Evolutionary conservation across 92 coral and sea anemone species (phyloP).

Genomic region (Porites rus): DNA sequence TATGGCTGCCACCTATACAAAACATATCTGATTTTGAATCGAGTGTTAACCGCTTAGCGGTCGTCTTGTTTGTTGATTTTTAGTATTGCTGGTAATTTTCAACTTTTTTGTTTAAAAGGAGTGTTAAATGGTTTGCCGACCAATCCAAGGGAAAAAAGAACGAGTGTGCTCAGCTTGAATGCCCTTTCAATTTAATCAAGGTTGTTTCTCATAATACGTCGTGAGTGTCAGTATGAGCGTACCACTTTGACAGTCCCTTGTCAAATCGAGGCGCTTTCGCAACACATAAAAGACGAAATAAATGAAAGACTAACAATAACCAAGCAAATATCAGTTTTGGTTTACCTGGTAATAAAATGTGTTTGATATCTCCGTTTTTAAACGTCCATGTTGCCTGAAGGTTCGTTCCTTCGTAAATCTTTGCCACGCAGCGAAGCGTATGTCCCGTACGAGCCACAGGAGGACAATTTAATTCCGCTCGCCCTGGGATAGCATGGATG

Average conservation of each 20-base stretch:
- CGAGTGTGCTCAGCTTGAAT: conserved; percentile 17
- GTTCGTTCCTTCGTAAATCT: conserved; percentile 76
- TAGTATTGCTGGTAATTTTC: neutral
- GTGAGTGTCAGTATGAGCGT: neutral
- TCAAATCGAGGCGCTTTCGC: conserved; percentile 8
- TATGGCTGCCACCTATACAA: neutral
- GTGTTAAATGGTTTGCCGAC: neutral
- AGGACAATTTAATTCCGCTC: conserved; percentile 67
- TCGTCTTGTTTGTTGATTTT: neutral
- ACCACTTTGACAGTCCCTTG: neutral
- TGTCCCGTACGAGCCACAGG: conserved; percentile 42
- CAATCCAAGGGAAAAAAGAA: neutral
- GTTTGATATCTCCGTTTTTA: conserved; percentile 29
- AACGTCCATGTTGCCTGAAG: conserved; percentile 66
- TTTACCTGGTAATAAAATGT: conserved; percentile 61
- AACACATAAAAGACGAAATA: neutral
- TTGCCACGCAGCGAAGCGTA: conserved; percentile 61
- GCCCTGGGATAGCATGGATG: conserved; percentile 54
- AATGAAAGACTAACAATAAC: conserved; percentile 13
- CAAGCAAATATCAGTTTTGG: conserved; percentile 24
- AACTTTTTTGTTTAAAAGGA: neutral
- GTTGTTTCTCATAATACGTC: neutral
- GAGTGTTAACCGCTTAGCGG: too few species aligned
- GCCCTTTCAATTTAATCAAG: conserved; percentile 17
- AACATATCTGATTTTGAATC: neutral